Base-by-base conservation (phyloP, 2,888 invertebrate species). In the Leptopterna dolabrata region DNA sequence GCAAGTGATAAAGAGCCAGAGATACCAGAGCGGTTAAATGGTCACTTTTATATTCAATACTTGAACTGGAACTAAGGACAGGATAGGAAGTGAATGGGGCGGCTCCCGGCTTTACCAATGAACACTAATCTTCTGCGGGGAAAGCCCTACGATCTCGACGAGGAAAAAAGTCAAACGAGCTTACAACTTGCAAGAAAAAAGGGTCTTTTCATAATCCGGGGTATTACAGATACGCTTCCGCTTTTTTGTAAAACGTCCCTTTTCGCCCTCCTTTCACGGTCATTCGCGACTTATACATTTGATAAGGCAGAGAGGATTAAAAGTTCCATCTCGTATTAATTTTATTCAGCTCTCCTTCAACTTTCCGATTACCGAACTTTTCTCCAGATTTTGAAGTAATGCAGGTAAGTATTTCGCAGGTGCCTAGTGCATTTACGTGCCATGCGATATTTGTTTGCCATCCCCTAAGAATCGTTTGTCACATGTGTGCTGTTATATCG, bases 171-270 rank as follows among this genome's bases (percentile, higher is more conserved):
- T 71, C 63, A 83, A 71, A 83, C 70, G 83, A 83, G 83, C 83
- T 83, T 83, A 83, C 83, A 71, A 83, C 83, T 83, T 83, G 70
- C 83, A 70, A 63, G 71, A 83, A 83, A 71, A n/a, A 83, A 51
- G 81, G 81, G 36, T 43, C 71, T 63, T 71, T 83, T 71, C 41
- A 70, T 70, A 83, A 70, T 71, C 83, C 70, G 55, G 55, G 81
- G 81, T 81, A 81, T 81, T 81, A 81, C 55, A 81, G 81, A 81
- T 81, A 81, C 81, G 81, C 41, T 27, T 45, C 78, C 78, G 41
- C 16, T 36, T 19, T 19, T 36, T 41, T 41, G 27, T 16, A 29
- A 13, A 19, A 16, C 36, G 16, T 14, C 73, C 16, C 41, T 36
- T 14, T 36, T 2, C 27, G 2, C 51, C 47, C 43, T 80, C 27